phyloP scores from a whole-genome alignment of 2,113 vertebrate species.

The Dipodomys merriami region DNA sequence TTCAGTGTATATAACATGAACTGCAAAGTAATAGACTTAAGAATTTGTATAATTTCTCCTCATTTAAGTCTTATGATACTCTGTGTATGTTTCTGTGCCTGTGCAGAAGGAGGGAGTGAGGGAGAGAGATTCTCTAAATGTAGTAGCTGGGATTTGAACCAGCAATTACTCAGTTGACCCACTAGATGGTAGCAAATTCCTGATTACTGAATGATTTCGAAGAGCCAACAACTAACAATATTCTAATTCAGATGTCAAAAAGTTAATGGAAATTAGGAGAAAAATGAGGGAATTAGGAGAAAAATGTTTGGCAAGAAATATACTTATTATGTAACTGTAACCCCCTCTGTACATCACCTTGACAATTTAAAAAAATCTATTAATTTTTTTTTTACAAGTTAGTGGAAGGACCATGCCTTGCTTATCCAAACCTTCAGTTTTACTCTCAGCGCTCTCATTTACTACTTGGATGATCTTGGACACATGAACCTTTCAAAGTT shows the following conservation, averaged over 20 bases:
- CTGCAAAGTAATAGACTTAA: not conserved
- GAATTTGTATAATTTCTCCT: not conserved
- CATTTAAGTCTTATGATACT: not conserved
- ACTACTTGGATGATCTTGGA: not conserved
- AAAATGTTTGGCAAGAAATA: no score
- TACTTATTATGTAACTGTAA: no score
- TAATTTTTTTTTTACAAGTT: not conserved
- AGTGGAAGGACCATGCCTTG: not conserved
- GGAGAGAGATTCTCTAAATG: not conserved
- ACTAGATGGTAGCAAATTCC: slow-evolving; percentile 75
- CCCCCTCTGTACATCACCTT: no score
- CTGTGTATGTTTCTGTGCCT: not conserved
- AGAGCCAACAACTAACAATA: accelerated
- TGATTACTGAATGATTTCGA: not conserved
- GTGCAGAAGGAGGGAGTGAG: no score
- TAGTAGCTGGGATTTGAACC: not conserved
- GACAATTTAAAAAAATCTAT: no score
- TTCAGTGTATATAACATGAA: not conserved
- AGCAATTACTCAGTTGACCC: not conserved
- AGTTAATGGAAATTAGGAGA: no score
- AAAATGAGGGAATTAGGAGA: no score
- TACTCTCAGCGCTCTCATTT: not conserved
- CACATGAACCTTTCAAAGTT: not conserved
- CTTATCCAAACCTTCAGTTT: slow-evolving; percentile 8
- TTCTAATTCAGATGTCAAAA: not conserved